These are phyloP conservation scores for Eumeta japonica DNA, from an alignment of 1,140 invertebrate species.

Conservation along the genomic window DNA sequence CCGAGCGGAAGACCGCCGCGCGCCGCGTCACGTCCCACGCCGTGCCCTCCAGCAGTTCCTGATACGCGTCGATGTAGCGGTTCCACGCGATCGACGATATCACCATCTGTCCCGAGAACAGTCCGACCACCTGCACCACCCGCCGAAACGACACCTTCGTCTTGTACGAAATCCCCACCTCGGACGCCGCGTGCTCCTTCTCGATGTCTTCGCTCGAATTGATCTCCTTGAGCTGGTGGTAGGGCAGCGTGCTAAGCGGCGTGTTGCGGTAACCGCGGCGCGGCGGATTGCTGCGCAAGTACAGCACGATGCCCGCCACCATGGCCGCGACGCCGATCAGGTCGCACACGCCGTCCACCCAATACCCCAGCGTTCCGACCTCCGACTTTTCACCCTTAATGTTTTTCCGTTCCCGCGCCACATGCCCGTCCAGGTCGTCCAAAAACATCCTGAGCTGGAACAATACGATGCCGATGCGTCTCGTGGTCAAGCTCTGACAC, in stretches of 20 bases:
- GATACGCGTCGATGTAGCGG: slow-evolving; percentile 75
- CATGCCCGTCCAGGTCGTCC: slow-evolving; percentile 78
- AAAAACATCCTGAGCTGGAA: slow-evolving; percentile 76
- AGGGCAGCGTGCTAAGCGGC: slow-evolving; percentile 45
- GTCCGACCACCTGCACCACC: slow-evolving; percentile 63
- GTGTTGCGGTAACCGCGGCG: slow-evolving; percentile 65
- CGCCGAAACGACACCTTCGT: slow-evolving; percentile 64
- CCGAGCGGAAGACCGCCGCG: slow-evolving; percentile 61
- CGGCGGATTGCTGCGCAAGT: slow-evolving; percentile 67
- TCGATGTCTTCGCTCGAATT: slow-evolving; percentile 48
- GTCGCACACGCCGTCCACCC: slow-evolving; percentile 74
- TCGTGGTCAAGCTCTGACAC: slow-evolving; percentile 64
- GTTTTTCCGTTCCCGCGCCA: slow-evolving; percentile 68
- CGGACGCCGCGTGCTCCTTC: slow-evolving; percentile 52
- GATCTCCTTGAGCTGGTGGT: slow-evolving; percentile 51
- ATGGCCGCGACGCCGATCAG: slow-evolving; percentile 69
- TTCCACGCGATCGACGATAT: slow-evolving; percentile 77
- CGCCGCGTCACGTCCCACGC: slow-evolving; percentile 59
- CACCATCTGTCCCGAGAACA: slow-evolving; percentile 69
- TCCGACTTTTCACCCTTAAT: slow-evolving; percentile 71
- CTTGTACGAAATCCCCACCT: slow-evolving; percentile 62
- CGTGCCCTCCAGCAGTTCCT: slow-evolving; percentile 68
- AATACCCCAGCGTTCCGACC: slow-evolving; percentile 69
- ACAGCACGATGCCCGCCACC: slow-evolving; percentile 64
- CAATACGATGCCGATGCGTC: slow-evolving; percentile 68